Percentiles rank a stretch among this genome's conserved stretches.
Evolutionary conservation across 2,888 invertebrate species (phyloP).

Genomic region (Limnephilus rhombicus): DNA sequence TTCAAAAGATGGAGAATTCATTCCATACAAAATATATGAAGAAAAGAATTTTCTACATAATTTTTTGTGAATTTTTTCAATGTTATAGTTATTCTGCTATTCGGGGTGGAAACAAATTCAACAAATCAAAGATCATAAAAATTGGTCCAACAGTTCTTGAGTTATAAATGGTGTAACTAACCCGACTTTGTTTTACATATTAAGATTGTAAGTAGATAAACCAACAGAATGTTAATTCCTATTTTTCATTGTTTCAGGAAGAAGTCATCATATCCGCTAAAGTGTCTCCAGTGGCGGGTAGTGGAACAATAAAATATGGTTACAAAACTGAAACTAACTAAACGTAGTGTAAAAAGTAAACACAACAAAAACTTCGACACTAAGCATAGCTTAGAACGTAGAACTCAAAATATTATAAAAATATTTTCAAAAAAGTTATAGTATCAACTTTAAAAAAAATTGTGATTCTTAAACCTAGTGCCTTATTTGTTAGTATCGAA

Average conservation of each 20-base stretch:
- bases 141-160: too few relatives aligned
- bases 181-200: too few relatives aligned
- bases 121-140: too few relatives aligned
- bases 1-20: too few relatives aligned
- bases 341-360: background rate
- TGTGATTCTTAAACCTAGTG: conserved; percentile 40
- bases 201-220: too few relatives aligned
- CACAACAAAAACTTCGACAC: background rate
- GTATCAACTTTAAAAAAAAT: background rate
- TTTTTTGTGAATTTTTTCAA: too few relatives aligned
- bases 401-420: conserved; percentile 15
- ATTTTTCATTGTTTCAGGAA: background rate
- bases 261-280: background rate
- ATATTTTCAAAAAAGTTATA: conserved; percentile 7
- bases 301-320: conserved; percentile 1
- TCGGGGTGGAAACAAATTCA: too few relatives aligned
- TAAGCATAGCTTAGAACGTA: background rate
- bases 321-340: background rate
- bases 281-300: background rate
- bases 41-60: too few relatives aligned
- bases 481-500: conserved; percentile 14
- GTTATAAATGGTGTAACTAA: too few relatives aligned
- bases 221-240: too few relatives aligned
- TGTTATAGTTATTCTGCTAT: too few relatives aligned
- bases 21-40: too few relatives aligned